Base-by-base conservation (phyloP, 2,888 invertebrate species). In the Tortricodes alternella region DNA sequence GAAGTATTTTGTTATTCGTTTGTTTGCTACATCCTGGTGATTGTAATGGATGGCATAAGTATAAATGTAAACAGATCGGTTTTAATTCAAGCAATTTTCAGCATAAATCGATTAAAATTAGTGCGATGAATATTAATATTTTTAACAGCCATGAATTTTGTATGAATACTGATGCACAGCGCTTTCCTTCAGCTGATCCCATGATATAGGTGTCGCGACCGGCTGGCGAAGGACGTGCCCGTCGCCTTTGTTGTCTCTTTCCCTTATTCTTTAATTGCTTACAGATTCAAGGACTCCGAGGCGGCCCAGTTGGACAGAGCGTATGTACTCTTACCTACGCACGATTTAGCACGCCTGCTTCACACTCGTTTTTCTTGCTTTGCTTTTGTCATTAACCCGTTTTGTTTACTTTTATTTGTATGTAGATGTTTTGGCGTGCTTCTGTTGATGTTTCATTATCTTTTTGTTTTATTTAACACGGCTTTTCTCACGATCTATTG, bases 201-300 rank as follows among this genome's bases (percentile, higher is more conserved):
- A n/a, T n/a, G n/a, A 11, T 19, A 39, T 24, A 41, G 41, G 24
- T 41, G 13, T 34, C 13, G 13, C 41, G 21, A 41, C 24, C 9
- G 46, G 16, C 64, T 80, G 79, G 73, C 76, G 75, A 78, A 76
- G 71, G 70, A 70, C 64, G 65, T 78, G 69, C 78, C 71, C 75
- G 78, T 65, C 76, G 63, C 76, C 75, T 77, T 74, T 68, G 76
- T 80, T 80, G 79, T 84, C 77, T 87, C 84, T 85, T 83, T 86
- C 86, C 87, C 88, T 87, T 87, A 86, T 85, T 84, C 71, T 91
- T 88, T 83, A 88, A 90, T 91, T 91, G 89, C 93, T 95, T 95
- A 77, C 95, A 95, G 95, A 94, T 95, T 95, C 94, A 95, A 95
- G 94, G 95, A 95, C 92, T 92, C 94, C 83, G 95, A 95, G 93